Base-by-base conservation (phyloP, 2,113 vertebrate genomes). In the Coptodon bakossiorum region DNA sequence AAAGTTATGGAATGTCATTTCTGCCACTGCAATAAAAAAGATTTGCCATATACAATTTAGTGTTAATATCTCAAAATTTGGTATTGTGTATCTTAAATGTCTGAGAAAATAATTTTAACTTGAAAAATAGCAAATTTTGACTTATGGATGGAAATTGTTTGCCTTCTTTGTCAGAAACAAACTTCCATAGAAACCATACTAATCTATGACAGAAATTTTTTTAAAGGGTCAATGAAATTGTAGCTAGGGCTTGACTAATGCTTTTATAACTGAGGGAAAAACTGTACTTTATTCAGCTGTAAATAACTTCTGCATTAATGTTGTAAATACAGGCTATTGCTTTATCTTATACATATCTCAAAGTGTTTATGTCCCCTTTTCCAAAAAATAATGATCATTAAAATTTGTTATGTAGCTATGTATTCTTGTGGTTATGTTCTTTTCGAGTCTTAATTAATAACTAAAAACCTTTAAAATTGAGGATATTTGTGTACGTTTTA, bases 311-410 rank as follows among this genome's bases (percentile, higher is more conserved):
- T 2, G 17, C 29, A 54, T 61, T 31, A 78, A 83, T 50, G 7
- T 43, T 94, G 91, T 94, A 93, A 87, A 93, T 91, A 90, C 38
- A 29, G 43, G 43, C 43, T 48, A 36, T 66, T 59, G 9, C n/a
- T 82, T 82, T 54, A 63, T 40, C 13, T 1, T 14, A 7, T 59
- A 36, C 7, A 79, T 36, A 19, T 73, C 45, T 61, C 16, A 45
- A 17, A 31, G 11, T 17, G 43, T 50, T 7, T 29, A 48, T 78
- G 73, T 78, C 27, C 9, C 19, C 43, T 73, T 73, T 8, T 31
- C 34, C 10, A 34, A 52, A 76, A 48, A 76, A 12, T 6, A 13
- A 50, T 50, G 5, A 19, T 48, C 19, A 50, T 76, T 76, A 19
- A 6, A 48, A 45, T 50, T 50, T 76, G 9, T 12, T 11, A 7